Evolutionary conservation across 92 coral and sea anemone species (phyloP).

Genomic region (Palythoa caribaeorum): DNA sequence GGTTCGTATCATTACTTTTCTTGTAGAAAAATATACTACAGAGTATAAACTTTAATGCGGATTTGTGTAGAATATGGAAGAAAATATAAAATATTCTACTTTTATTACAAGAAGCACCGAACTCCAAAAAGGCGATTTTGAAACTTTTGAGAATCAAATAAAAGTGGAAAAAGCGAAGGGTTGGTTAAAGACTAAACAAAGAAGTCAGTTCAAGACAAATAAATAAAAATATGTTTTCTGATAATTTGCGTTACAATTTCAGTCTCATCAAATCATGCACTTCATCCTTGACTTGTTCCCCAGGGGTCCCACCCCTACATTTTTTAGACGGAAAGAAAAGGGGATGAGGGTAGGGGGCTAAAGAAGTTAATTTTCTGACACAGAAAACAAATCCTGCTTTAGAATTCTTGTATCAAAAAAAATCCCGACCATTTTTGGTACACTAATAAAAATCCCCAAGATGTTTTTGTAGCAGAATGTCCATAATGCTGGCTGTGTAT

Average conservation of each 20-base stretch:
- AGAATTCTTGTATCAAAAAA: too few relatives aligned
- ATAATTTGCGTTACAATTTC: background rate
- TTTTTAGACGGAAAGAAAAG: too few relatives aligned
- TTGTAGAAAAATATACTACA: slow-evolving; percentile 24
- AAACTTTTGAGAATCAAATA: background rate
- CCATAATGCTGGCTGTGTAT: too few relatives aligned
- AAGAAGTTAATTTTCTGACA: too few relatives aligned
- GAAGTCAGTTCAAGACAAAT: background rate
- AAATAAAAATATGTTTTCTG: background rate
- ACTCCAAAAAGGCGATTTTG: background rate
- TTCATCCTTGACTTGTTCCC: background rate
- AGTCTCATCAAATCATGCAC: background rate
- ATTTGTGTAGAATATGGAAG: background rate
- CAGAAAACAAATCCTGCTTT: too few relatives aligned
- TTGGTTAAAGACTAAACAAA: background rate
- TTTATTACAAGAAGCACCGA: background rate
- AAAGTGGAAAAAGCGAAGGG: background rate
- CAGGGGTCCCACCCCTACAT: too few relatives aligned
- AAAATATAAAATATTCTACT: background rate
- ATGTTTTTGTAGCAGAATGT: too few relatives aligned
- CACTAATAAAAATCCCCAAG: too few relatives aligned
- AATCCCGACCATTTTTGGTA: too few relatives aligned
- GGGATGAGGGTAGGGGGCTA: too few relatives aligned
- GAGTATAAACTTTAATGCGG: background rate
- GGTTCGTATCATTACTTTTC: background rate